Conservation (phyloP, 2,113 vertebrate genomes). For the Takifugu flavidus region DNA sequence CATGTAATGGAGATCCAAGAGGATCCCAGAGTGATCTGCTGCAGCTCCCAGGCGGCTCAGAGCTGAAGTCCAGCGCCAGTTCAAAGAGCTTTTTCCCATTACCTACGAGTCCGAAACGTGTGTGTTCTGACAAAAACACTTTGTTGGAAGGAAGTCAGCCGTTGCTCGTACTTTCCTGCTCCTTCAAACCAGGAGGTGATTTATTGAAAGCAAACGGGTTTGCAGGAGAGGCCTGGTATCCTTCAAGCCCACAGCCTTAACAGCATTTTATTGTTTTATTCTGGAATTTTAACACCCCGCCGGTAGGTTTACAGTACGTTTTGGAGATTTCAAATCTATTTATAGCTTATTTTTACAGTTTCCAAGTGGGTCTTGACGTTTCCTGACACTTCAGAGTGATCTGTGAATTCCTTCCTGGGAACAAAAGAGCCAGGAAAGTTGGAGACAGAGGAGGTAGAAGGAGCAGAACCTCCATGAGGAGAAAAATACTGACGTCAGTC, state of each 20-base stretch:
- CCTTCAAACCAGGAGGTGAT: conserved; percentile 20
- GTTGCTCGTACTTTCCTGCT: neutral
- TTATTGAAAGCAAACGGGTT: conserved; percentile 17
- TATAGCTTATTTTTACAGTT: too few species aligned
- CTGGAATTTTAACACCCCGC: too few species aligned
- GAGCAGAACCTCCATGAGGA: too few species aligned
- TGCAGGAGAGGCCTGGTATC: neutral
- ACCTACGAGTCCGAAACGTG: conserved; percentile 6
- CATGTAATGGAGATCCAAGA: conserved; percentile 45
- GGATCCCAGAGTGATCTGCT: conserved; percentile 43
- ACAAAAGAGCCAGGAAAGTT: neutral
- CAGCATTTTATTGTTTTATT: too few species aligned
- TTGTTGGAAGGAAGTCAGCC: too few species aligned
- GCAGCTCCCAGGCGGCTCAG: conserved; percentile 41
- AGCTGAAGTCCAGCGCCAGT: conserved; percentile 20
- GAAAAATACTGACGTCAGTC: too few species aligned
- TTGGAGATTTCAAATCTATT: too few species aligned
- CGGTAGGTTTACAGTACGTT: too few species aligned
- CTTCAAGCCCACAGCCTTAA: too few species aligned
- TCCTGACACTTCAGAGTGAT: too few species aligned
- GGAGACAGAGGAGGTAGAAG: neutral
- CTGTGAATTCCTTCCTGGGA: neutral
- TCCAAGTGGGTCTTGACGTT: too few species aligned
- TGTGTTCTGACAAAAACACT: conserved; percentile 31
- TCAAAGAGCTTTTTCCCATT: neutral